Conservation (phyloP, 2,888 invertebrate genomes). For the Toxonevra muliebris region DNA sequence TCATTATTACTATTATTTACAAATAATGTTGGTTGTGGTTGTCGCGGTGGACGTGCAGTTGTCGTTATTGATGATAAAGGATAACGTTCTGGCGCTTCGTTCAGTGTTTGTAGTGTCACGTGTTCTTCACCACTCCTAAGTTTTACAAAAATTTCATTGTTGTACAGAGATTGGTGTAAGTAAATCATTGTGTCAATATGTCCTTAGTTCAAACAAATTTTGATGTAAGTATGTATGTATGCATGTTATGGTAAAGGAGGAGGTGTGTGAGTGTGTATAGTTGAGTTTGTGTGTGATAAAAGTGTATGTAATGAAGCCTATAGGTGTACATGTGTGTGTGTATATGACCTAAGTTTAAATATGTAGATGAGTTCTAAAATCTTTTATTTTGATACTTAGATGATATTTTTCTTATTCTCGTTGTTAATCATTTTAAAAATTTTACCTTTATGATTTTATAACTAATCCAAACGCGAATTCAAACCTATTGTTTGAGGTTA, state of each 20-base stretch:
- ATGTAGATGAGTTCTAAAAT: not conserved
- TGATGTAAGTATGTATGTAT: slow-evolving; percentile 1
- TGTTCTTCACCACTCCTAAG: not conserved
- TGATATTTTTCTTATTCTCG: not conserved
- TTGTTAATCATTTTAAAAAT: not conserved
- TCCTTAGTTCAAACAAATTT: slow-evolving; percentile 36
- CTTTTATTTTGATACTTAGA: slow-evolving; percentile 1
- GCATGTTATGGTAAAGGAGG: no score
- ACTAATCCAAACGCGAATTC: not conserved
- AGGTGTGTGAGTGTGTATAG: slow-evolving; percentile 26
- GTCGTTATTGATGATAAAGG: slow-evolving; percentile 34
- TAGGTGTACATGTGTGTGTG: slow-evolving; percentile 1
- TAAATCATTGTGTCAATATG: no score
- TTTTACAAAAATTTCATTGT: not conserved
- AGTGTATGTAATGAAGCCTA: not conserved
- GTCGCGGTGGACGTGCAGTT: not conserved
- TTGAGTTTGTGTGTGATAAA: slow-evolving; percentile 14
- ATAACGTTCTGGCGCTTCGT: no score
- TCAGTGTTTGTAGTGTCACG: no score
- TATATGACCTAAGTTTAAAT: not conserved
- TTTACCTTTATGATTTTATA: not conserved
- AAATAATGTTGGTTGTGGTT: slow-evolving; percentile 16
- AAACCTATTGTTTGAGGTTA: not conserved
- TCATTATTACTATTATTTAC: slow-evolving; percentile 34
- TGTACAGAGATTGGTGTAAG: no score